Evolutionary conservation across 2,888 invertebrate genomes (phyloP), one percentile per base, ranked within the genome.

Genomic region (Melolontha melolontha): DNA sequence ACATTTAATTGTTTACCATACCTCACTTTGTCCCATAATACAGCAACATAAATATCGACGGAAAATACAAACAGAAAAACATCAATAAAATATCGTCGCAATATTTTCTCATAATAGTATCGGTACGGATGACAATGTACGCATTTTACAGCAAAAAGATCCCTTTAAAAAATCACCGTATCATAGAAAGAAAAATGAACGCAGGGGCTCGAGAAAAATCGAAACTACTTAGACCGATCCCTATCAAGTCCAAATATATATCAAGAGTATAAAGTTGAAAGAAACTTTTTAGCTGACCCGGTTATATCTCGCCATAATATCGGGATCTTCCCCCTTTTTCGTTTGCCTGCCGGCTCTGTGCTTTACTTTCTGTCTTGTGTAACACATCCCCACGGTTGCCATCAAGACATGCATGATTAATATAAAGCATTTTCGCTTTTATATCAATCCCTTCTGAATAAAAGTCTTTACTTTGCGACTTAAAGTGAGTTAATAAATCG

Each of bases 251-350:
- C 57, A 66, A 66, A 66, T 55, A 66, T 66, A 59, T 49, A 44
- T 49, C 57, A 66, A 39, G 59, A 51, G 42, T 41, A 55, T 49
- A 66, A 57, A 66, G 57, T 66, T 66, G 59, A 66, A 66, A 50
- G 66, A 59, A 59, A 59, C 57, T 66, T 66, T 66, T 66, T 57
- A 66, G 66, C 57, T 66, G 57, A 66, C 66, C 57, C 40, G 47
- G 59, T 66, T 66, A 66, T 66, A 57, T 57, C 57, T 14, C 39
- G 34, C 6, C 34, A 34, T 34, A 34, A 34, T 34, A 34, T 34
- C 34, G 34, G 34, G 34, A 10, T 6, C 34, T 10, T 10, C 10
- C 10, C 10, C 10, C 40, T 55, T 54, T 55, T 47, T 17, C 66
- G 54, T n/a, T 47, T 49, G 17, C 55, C 12, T 42, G 17, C 51